Evolutionary conservation across 2,888 invertebrate genomes (phyloP).

Genomic region (Andrena chrysosceles): DNA sequence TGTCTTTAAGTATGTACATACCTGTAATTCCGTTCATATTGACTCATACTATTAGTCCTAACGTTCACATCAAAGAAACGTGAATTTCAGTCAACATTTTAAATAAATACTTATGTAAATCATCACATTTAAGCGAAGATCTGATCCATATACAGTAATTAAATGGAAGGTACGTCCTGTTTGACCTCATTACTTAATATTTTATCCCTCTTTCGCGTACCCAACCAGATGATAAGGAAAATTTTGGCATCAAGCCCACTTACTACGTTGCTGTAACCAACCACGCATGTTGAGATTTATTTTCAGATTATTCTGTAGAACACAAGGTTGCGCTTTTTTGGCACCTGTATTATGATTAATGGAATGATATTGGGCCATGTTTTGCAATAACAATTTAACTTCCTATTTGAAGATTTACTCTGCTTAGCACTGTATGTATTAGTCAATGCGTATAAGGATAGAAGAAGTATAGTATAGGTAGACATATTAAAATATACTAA

Average conservation of each 20-base stretch:
- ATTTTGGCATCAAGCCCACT: conserved; percentile 50
- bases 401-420: neutral
- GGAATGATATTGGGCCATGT: neutral
- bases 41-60: no score
- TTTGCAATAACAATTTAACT: conserved; percentile 3
- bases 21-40: no score
- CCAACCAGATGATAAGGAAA: conserved; percentile 44
- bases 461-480: neutral
- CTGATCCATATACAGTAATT: conserved; percentile 19
- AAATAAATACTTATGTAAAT: neutral
- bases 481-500: conserved; percentile 16
- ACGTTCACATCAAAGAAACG: neutral
- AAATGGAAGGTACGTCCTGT: conserved; percentile 42
- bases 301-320: conserved; percentile 34
- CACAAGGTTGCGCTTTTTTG: conserved; percentile 23
- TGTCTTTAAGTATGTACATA: no score
- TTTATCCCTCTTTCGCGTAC: conserved; percentile 66
- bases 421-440: conserved; percentile 9
- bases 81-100: neutral
- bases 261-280: conserved; percentile 25
- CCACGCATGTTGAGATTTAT: conserved; percentile 46
- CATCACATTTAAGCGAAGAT: neutral
- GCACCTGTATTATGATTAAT: conserved; percentile 13
- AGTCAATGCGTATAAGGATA: conserved; percentile 17
- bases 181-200: conserved; percentile 55